phyloP scores from a whole-genome alignment of 2,888 invertebrate species.

The Orchesellides sinensis region DNA sequence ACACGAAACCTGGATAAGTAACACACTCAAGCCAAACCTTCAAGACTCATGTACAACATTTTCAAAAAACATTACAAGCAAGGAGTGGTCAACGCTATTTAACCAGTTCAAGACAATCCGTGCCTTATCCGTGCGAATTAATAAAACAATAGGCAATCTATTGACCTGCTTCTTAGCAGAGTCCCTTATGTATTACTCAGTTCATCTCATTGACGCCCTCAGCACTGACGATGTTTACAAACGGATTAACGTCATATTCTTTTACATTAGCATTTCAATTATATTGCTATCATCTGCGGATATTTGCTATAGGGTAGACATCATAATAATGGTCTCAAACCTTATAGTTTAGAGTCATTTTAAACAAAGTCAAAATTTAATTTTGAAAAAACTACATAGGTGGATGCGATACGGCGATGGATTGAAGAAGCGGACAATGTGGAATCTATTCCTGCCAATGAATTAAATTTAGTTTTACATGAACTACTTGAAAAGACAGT shows the following conservation, averaged over 20 bases:
- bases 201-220: neutral
- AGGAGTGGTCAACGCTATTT: neutral
- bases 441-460: neutral
- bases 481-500: neutral
- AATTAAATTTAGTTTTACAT: neutral
- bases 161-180: conserved; percentile 26
- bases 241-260: neutral
- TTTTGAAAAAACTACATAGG: neutral
- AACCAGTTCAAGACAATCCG: neutral
- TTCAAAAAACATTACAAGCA: neutral
- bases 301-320: conserved; percentile 13
- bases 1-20: neutral
- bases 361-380: neutral
- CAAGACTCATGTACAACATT: neutral
- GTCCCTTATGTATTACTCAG: conserved; percentile 21
- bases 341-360: too few relatives aligned
- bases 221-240: neutral
- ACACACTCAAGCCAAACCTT: neutral
- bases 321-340: neutral
- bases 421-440: neutral
- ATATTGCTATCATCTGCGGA: conserved; percentile 5
- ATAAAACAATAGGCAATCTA: neutral
- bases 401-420: neutral
- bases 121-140: neutral
- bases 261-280: neutral